These are phyloP conservation scores for Hydrotaea diabolus DNA, from an alignment of 2,888 invertebrate species.

Conservation along the genomic window DNA sequence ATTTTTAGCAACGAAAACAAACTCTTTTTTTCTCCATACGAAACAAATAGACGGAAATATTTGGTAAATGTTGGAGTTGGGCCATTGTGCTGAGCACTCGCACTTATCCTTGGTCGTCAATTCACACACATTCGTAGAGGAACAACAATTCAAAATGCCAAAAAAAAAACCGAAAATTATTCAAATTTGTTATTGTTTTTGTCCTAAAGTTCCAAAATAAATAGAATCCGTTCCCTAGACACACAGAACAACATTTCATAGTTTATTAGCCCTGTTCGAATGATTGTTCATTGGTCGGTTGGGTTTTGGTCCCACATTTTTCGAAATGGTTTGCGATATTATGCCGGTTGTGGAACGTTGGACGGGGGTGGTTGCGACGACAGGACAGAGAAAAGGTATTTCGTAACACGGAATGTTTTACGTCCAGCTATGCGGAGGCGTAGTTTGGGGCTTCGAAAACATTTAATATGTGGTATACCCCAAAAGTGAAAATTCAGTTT, in stretches of 20 bases:
- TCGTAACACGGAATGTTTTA: background rate
- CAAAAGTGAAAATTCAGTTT: background rate
- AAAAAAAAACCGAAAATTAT: background rate
- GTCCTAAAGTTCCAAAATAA: background rate
- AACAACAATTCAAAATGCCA: background rate
- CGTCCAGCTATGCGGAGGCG: background rate
- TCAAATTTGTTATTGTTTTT: slow-evolving; percentile 11
- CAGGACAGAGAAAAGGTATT: background rate
- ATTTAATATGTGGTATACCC: slow-evolving; percentile 45
- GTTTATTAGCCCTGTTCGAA: slow-evolving; percentile 21
- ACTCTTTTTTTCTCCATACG: background rate
- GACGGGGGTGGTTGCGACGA: too few relatives aligned
- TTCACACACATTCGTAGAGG: background rate
- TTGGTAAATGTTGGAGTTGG: slow-evolving; percentile 9
- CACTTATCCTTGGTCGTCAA: background rate
- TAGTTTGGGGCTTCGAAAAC: slow-evolving; percentile 25
- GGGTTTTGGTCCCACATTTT: background rate
- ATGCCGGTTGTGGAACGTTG: background rate
- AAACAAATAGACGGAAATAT: slow-evolving; percentile 30
- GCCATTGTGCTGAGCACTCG: background rate
- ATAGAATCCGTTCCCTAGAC: background rate
- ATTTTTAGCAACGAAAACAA: background rate
- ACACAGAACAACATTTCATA: slow-evolving; percentile 7
- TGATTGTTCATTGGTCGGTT: background rate
- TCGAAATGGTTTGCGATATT: slow-evolving; percentile 7